Evolutionary conservation across 1,140 invertebrate genomes (phyloP).

Genomic region (Gonioctena quinquepunctata): DNA sequence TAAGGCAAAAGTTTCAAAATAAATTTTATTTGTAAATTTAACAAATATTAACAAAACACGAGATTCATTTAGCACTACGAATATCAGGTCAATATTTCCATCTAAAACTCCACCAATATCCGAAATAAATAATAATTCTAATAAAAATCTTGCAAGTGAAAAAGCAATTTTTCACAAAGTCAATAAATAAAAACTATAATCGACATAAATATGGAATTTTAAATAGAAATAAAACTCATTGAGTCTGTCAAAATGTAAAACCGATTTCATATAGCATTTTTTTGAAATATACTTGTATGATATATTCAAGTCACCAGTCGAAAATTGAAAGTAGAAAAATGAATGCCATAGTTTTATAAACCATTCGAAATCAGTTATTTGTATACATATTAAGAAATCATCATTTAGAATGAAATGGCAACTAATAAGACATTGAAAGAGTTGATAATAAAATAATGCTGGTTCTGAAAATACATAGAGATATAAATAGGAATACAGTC

Average conservation of each 20-base stretch:
- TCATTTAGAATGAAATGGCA: too few relatives aligned
- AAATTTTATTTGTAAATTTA: background rate
- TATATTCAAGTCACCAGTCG: too few relatives aligned
- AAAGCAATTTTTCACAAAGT: background rate
- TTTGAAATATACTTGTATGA: too few relatives aligned
- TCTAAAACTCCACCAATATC: background rate
- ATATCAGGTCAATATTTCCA: background rate
- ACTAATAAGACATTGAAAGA: too few relatives aligned
- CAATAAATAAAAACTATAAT: background rate
- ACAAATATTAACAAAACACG: background rate
- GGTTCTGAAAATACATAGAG: too few relatives aligned
- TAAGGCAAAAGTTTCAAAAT: background rate
- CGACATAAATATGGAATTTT: background rate
- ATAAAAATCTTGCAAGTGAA: background rate
- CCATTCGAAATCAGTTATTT: too few relatives aligned
- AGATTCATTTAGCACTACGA: background rate
- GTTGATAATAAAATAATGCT: too few relatives aligned
- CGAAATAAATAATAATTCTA: background rate
- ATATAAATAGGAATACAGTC: background rate
- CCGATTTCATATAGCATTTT: too few relatives aligned
- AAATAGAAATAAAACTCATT: background rate
- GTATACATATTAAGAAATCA: too few relatives aligned
- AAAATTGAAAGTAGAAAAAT: too few relatives aligned
- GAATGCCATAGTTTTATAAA: too few relatives aligned
- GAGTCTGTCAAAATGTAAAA: background rate